Evolutionary conservation across 2,888 invertebrate species (phyloP), one percentile per base, ranked within the genome.

Genomic region (Griposia aprilina): DNA sequence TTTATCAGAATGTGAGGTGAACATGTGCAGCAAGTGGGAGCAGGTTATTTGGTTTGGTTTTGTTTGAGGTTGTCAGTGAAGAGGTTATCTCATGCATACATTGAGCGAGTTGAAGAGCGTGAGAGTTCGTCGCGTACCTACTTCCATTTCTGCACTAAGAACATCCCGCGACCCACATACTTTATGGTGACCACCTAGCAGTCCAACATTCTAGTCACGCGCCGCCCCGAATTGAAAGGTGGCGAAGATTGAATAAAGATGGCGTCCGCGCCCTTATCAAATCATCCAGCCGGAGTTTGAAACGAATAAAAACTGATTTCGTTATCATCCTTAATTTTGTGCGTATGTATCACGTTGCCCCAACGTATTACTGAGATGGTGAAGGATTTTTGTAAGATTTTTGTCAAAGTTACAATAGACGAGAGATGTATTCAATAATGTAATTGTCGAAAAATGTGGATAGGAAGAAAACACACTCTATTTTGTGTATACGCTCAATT

Each of bases 161-260:
- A 59, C 11, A 45, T 79, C 60, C 75, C 59, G 60, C 65, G 41
- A 30, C 4, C 67, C 41, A 36, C 65, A 66, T 13, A 72, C 41
- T 66, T 70, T 50, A 68, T 88, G 87, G 88, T 85, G 79, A 83
- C 86, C 78, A 72, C 77, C 67, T 69, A 59, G 23, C 48, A 41
- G 55, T 66, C 70, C 55, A 85, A 74, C 76, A 94, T 91, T 92
- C 94, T 2, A 78, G 92, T 92, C 94, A 94, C 94, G 94, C 88
- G 83, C 82, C 91, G 71, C 76, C 76, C 88, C 91, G 90, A 91
- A 93, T 92, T 92, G 94, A 94, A 93, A 94, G 94, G 94, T 94
- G 93, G 90, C 92, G 91, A 92, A 92, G 92, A 94, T 94, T 94
- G 94, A 94, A 94, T 94, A 94, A 94, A 94, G 93, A 94, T 94